Percentiles rank a stretch among this genome's conserved stretches.
Conservation (phyloP, 1,140 invertebrate genomes). For the Gonatopus flavifemur region DNA sequence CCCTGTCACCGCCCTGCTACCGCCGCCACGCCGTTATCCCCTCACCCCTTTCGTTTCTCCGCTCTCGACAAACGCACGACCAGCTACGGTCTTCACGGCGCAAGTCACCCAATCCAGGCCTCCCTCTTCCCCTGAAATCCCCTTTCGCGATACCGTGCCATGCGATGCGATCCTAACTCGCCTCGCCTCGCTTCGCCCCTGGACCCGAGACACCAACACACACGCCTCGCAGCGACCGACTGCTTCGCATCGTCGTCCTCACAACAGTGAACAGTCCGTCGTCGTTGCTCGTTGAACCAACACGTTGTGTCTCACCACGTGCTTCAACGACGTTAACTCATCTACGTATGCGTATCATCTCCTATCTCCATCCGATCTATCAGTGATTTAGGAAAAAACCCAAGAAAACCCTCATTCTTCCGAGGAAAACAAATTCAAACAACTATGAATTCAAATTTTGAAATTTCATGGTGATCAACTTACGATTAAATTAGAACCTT, state of each 20-base stretch:
- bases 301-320: too few relatives aligned
- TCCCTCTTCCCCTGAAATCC: slow-evolving; percentile 6
- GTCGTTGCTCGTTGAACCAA: slow-evolving; percentile 40
- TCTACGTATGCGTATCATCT: too few relatives aligned
- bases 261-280: slow-evolving; percentile 51
- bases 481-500: too few relatives aligned
- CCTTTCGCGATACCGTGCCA: not conserved
- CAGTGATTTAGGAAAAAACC: too few relatives aligned
- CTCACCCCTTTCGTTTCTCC: slow-evolving; percentile 20
- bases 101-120: slow-evolving; percentile 24
- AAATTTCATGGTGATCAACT: too few relatives aligned
- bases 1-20: slow-evolving; percentile 19
- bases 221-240: slow-evolving; percentile 40
- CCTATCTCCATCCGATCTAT: too few relatives aligned
- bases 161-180: not conserved
- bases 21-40: slow-evolving; percentile 21
- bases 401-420: too few relatives aligned
- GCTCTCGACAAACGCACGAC: slow-evolving; percentile 33
- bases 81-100: slow-evolving; percentile 35
- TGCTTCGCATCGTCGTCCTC: slow-evolving; percentile 48
- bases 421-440: too few relatives aligned
- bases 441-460: too few relatives aligned
- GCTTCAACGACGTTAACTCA: too few relatives aligned
- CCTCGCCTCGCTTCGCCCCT: slow-evolving; percentile 9
- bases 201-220: slow-evolving; percentile 27